Evolutionary conservation across 2,888 invertebrate genomes (phyloP).

Genomic region (Quadroppia sp.): DNA sequence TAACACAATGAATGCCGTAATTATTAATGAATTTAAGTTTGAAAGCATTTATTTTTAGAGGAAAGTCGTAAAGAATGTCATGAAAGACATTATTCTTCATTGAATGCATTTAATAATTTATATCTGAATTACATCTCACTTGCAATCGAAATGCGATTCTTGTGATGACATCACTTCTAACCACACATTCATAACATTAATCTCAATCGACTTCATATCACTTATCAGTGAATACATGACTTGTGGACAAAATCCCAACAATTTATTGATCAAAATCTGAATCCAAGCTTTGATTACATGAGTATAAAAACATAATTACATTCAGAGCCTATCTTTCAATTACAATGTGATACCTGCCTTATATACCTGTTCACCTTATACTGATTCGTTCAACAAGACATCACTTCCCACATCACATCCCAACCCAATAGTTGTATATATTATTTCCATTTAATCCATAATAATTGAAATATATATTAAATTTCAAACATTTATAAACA

Average conservation of each 20-base stretch:
- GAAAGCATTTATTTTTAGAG: not conserved
- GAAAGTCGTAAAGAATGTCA: not conserved
- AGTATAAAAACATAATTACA: not conserved
- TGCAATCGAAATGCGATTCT: not conserved
- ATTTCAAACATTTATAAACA: too few species aligned
- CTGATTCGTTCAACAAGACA: not conserved
- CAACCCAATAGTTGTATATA: too few species aligned
- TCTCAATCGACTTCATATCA: conserved; percentile 5
- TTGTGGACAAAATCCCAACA: not conserved
- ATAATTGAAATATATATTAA: too few species aligned
- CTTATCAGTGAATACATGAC: not conserved
- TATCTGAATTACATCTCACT: too few species aligned
- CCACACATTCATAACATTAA: not conserved
- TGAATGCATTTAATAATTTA: too few species aligned
- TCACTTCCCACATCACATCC: not conserved
- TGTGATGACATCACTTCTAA: not conserved
- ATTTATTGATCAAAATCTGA: not conserved
- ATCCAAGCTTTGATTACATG: not conserved
- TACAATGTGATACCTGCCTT: conserved; percentile 27
- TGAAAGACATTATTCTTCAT: too few species aligned
- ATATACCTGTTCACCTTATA: conserved; percentile 19
- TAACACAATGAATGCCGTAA: not conserved
- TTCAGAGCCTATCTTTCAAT: conserved; percentile 8
- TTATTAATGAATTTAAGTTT: conserved; percentile 12
- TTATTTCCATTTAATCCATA: too few species aligned